Conservation (phyloP, 2,113 vertebrate genomes). For the Burhinus oedicnemus region DNA sequence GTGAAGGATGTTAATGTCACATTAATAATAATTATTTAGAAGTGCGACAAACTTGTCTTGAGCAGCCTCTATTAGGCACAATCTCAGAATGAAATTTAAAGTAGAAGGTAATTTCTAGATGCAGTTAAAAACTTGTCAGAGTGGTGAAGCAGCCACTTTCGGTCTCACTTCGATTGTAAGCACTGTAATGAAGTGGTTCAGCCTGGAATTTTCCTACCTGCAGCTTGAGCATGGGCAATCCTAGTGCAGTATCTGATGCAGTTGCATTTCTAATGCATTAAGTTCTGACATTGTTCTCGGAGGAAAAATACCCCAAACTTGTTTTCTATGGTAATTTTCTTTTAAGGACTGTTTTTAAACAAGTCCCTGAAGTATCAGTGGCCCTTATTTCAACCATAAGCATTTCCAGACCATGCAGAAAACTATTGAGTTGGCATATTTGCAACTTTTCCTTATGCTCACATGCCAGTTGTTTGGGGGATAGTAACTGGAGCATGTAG, state of each 20-base stretch:
- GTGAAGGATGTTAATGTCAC: background rate
- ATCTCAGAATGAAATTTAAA: background rate
- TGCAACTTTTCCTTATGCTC: background rate
- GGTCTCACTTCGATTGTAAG: background rate
- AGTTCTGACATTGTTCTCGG: background rate
- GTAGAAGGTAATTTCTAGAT: conserved; percentile 18
- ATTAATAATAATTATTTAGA: conserved; percentile 50
- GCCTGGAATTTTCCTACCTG: background rate
- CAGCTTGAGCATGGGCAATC: background rate
- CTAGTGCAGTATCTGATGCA: background rate
- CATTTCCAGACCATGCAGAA: background rate
- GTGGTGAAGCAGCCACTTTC: conserved; percentile 11
- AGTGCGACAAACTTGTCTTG: conserved; percentile 9
- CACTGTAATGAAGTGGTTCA: background rate
- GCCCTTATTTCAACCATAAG: background rate
- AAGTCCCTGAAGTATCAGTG: background rate
- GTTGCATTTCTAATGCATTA: background rate
- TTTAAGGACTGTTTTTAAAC: background rate
- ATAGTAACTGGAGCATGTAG: background rate
- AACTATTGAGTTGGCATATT: background rate
- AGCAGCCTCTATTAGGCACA: conserved; percentile 1
- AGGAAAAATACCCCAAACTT: background rate
- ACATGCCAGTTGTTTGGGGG: background rate
- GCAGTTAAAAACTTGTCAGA: conserved; percentile 41
- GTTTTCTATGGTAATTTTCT: background rate